Base-by-base conservation (phyloP, 2,888 invertebrate genomes). In the Phengaris arion region DNA sequence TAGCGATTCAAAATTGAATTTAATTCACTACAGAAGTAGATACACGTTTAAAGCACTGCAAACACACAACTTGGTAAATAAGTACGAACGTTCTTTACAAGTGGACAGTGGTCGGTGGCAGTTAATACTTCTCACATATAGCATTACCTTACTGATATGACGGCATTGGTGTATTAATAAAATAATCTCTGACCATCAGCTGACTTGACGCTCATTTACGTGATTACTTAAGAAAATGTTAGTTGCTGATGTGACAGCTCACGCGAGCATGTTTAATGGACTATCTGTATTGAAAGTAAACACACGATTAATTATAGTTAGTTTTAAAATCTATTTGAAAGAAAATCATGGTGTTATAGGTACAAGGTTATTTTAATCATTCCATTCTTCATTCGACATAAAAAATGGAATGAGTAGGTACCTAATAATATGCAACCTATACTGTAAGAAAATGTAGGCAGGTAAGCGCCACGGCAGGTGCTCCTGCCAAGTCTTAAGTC, bases 221-320 rank as follows among this genome's bases (percentile, higher is more conserved):
- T 64, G 64, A 22, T 64, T 10, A 22, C 22, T 22, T 64, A 64
- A 64, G 35, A 64, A 64, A 64, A 64, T 64, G 64, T 45, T 45
- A 35, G 35, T 6, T 22, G 15, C 22, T 12, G 35, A 64, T 35
- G 35, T 64, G 64, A 64, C 64, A 45, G 64, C 64, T 64, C 64
- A 64, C 64, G 64, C 64, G 64, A 64, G 35, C 64, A 2, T 35
- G 35, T 13, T 59, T 35, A 35, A 10, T 22, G 59, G 12, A 64
- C 35, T 10, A 35, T 59, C 59, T 59, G 59, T 35, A 64, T 64
- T 64, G 64, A 64, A 64, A 64, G 64, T 64, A 64, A 64, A 64
- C 35, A 35, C 10, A 64, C 9, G 52, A 64, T 64, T 12, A 64
- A 35, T 64, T 52, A 1, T 72, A 57, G 22, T 22, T 22, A 22